Evolutionary conservation across 2,113 vertebrate genomes (phyloP), one percentile per base, ranked within the genome.

Genomic region (Cinclus cinclus): DNA sequence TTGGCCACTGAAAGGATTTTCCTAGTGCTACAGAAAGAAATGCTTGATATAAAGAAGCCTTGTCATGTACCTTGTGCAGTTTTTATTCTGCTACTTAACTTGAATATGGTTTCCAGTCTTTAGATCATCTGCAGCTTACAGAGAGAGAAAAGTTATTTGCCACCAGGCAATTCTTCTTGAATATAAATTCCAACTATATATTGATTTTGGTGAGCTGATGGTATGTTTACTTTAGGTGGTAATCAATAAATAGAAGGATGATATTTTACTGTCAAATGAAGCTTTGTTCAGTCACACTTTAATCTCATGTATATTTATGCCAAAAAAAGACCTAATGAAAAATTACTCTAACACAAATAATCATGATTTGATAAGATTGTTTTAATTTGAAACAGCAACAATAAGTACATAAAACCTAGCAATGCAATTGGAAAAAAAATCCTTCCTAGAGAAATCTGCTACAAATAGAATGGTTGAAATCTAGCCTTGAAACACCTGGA

Each of bases 401-500:
- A 52, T 77, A 78, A 75, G 80, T 78, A 60, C 28, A 3, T 35
- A 82, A 78, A 91, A 62, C 24, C 25, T 50, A 41, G 9, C 15
- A 9, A 65, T 31, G 21, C 3, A 5, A 52, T 46, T 63, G 82
- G 35, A 37, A 83, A 73, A 89, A n/a, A 90, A 82, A 52, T 79
- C 11, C 9, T 70, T 79, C 33, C 49, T 67, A 89, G 25, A 78
- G 22, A 93, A 90, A 77, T 77, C 58, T 86, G 25, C 44, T 30
- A 27, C 55, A 30, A 83, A 88, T 23, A 50, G 58, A 84, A 49
- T 15, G 69, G 41, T 39, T 92, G 92, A 83, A 90, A 91, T 87
- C 15, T 44, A 31, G 46, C 27, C 55, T 20, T 44, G 92, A 96
- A 96, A 93, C 46, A 88, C 91, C 93, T 93, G 92, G 94, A 95